Conservation (phyloP, 2,797 vertebrate species). For the Ara ararauna region DNA sequence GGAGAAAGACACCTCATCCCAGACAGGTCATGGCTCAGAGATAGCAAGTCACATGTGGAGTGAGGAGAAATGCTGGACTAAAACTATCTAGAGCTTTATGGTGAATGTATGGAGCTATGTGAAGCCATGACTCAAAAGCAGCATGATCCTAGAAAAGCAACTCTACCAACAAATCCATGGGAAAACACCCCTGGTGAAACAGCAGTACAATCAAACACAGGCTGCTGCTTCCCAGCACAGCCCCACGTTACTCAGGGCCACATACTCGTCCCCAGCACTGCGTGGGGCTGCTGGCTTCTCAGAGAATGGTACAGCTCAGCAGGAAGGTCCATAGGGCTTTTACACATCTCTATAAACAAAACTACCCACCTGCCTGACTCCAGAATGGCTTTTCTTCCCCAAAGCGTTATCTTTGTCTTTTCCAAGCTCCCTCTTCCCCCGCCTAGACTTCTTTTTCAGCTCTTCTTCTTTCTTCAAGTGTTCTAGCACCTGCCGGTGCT, state of each 20-base stretch:
- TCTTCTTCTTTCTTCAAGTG: slow-evolving; percentile 81
- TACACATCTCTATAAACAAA: background rate
- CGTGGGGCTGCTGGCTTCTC: accelerated
- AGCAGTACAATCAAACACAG: background rate
- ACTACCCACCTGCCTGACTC: slow-evolving; percentile 76
- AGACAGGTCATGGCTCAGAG: background rate
- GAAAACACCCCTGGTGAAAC: background rate
- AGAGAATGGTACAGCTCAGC: accelerated
- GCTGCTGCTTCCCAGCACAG: background rate
- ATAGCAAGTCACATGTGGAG: background rate
- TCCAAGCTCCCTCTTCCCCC: slow-evolving; percentile 64
- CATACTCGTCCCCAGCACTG: background rate
- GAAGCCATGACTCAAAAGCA: background rate
- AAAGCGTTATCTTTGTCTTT: slow-evolving; percentile 78
- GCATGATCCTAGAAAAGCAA: background rate
- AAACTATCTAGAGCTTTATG: background rate
- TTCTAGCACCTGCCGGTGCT: slow-evolving; percentile 76
- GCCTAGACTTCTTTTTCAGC: slow-evolving; percentile 77
- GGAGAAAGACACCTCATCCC: background rate
- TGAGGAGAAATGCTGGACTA: background rate
- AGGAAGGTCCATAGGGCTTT: background rate
- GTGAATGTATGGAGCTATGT: accelerated
- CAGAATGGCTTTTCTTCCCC: slow-evolving; percentile 71
- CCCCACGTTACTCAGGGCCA: accelerated
- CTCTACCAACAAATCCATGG: background rate